A percentile compares a stretch with the other conserved stretches of the same genome.
These are phyloP conservation scores for Echinometra lucunter DNA, from an alignment of 53 echinoderm and acorn worm genomes.

Conservation along the genomic window DNA sequence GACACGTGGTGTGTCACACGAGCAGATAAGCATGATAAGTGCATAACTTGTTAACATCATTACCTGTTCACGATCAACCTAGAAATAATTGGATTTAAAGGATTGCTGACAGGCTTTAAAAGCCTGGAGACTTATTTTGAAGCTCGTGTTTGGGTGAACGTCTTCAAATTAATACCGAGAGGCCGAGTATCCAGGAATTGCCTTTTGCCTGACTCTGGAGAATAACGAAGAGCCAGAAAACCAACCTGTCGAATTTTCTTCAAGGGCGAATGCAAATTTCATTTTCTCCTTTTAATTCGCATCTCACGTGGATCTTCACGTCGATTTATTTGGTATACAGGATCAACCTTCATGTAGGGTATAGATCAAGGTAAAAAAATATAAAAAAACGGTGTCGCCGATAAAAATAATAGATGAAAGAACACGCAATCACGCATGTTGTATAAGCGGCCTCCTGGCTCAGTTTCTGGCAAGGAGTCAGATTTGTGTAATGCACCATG, in stretches of 20 bases:
- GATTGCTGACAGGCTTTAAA: not conserved
- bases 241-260: not conserved
- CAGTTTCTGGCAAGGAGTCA: no score
- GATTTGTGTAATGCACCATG: no score
- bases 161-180: not conserved
- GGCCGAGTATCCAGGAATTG: not conserved
- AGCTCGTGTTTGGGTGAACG: not conserved
- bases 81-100: not conserved
- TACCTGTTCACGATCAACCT: not conserved
- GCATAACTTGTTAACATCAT: not conserved
- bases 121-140: not conserved
- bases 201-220: not conserved
- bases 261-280: not conserved
- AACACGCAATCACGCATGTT: no score
- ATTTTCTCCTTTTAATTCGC: not conserved
- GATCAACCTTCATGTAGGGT: not conserved
- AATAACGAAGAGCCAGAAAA: not conserved
- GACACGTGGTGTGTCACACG: not conserved
- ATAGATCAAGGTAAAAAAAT: no score
- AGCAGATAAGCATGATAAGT: no score
- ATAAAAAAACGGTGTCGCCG: not conserved
- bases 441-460: no score
- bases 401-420: not conserved
- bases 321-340: not conserved
- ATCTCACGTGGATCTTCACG: not conserved